phyloP scores from a whole-genome alignment of 2,888 invertebrate species.

The Drosophila falleni region DNA sequence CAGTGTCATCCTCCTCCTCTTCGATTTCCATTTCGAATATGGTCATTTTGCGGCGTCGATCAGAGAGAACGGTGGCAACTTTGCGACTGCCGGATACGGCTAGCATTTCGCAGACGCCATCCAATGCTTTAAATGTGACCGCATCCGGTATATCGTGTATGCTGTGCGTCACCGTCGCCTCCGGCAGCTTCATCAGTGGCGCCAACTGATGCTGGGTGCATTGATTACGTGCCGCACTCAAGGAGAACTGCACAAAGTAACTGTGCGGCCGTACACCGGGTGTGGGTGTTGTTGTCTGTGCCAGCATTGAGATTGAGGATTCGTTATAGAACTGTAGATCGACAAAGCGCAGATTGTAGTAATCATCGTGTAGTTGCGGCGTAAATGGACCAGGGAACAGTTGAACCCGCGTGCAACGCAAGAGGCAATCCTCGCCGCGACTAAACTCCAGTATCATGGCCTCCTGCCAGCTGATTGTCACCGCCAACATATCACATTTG shows the following conservation, averaged over 20 bases:
- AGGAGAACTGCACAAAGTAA: slow-evolving; percentile 86
- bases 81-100: slow-evolving; percentile 93
- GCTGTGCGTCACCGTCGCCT: slow-evolving; percentile 85
- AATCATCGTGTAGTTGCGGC: slow-evolving; percentile 70
- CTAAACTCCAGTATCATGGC: slow-evolving; percentile 82
- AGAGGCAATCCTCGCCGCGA: slow-evolving; percentile 79
- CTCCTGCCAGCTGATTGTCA: slow-evolving; percentile 79
- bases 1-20: slow-evolving; percentile 94
- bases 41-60: slow-evolving; percentile 92
- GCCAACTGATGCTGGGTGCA: slow-evolving; percentile 82
- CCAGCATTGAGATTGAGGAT: slow-evolving; percentile 89
- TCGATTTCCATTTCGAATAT: slow-evolving; percentile 97
- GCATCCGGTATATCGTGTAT: slow-evolving; percentile 86
- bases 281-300: slow-evolving; percentile 87
- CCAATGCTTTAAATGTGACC: slow-evolving; percentile 87
- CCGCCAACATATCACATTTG: slow-evolving; percentile 76
- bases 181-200: slow-evolving; percentile 74
- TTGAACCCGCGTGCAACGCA: slow-evolving; percentile 87
- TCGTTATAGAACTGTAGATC: slow-evolving; percentile 92
- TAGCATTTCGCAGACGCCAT: slow-evolving; percentile 89
- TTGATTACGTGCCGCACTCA: slow-evolving; percentile 84
- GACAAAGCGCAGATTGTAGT: slow-evolving; percentile 86
- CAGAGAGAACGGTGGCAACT: slow-evolving; percentile 93
- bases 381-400: slow-evolving; percentile 86
- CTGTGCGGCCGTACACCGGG: slow-evolving; percentile 85